phyloP scores from a whole-genome alignment of 2,113 vertebrate species.

The Oxyura jamaicensis region DNA sequence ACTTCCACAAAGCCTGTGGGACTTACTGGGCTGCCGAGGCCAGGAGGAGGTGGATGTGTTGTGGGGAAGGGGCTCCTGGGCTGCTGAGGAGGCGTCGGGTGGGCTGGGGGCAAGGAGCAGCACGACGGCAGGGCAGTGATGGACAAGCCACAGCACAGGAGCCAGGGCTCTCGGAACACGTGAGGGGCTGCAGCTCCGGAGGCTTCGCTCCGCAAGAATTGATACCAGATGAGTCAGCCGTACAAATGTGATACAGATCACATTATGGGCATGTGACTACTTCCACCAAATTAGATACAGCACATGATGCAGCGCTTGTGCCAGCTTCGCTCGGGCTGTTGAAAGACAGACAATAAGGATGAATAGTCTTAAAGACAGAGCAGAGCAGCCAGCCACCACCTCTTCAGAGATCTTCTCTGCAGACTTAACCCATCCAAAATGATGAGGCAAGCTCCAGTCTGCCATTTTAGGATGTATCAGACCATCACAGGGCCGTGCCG shows the following conservation, averaged over 20 bases:
- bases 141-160: not conserved
- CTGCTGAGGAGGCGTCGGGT: accelerated
- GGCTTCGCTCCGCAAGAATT: not conserved
- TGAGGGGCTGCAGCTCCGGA: not conserved
- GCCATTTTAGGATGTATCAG: not conserved
- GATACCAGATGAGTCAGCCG: conserved; percentile 31
- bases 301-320: not conserved
- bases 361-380: not conserved
- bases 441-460: not conserved
- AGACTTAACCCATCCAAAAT: not conserved
- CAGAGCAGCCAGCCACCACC: not conserved
- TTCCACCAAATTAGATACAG: conserved; percentile 38
- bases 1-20: not conserved
- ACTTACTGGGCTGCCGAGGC: not conserved
- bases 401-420: not conserved
- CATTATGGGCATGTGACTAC: conserved; percentile 19
- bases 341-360: conserved; percentile 5
- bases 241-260: conserved; percentile 42
- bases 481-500: accelerated
- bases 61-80: not conserved
- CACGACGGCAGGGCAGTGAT: not conserved
- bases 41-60: not conserved
- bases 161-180: not conserved
- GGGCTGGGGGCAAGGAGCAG: not conserved
- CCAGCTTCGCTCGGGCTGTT: conserved; percentile 23